phyloP scores from a whole-genome alignment of 1,140 invertebrate species.

The Meloidogyne exigua region DNA sequence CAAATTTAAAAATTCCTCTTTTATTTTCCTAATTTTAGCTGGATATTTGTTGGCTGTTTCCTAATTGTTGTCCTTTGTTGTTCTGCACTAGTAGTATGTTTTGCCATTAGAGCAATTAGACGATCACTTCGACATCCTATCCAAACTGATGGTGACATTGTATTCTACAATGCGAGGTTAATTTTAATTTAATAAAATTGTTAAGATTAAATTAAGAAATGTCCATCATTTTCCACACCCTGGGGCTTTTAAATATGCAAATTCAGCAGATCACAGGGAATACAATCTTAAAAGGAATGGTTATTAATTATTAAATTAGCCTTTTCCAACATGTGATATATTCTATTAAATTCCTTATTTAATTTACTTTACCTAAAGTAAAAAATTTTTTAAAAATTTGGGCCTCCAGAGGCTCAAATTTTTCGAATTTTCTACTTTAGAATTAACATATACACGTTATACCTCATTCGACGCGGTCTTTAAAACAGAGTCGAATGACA shows the following conservation, averaged over 20 bases:
- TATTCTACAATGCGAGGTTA: slow-evolving; percentile 42
- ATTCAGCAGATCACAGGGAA: slow-evolving; percentile 11
- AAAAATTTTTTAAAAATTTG: no score
- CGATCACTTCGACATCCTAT: slow-evolving; percentile 40
- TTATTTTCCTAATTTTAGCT: slow-evolving; percentile 30
- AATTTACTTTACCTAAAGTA: not conserved
- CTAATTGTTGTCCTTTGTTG: slow-evolving; percentile 41
- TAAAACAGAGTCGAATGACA: not conserved
- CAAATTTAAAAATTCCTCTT: not conserved
- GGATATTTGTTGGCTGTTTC: slow-evolving; percentile 44
- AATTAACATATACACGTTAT: not conserved
- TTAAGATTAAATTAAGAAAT: slow-evolving; percentile 17
- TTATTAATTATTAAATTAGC: not conserved
- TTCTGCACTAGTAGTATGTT: slow-evolving; percentile 45
- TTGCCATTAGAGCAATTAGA: slow-evolving; percentile 41
- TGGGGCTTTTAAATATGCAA: slow-evolving; percentile 14
- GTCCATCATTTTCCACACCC: slow-evolving; percentile 36
- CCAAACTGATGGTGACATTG: slow-evolving; percentile 39
- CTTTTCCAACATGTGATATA: not conserved
- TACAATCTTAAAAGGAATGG: slow-evolving; percentile 27
- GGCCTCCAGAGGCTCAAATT: no score
- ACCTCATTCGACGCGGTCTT: not conserved
- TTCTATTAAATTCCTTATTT: not conserved
- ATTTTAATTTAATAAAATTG: not conserved
- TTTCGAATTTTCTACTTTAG: no score